These are phyloP conservation scores for Xiphophorus hellerii DNA, from an alignment of 2,113 vertebrate species.

Conservation along the genomic window DNA sequence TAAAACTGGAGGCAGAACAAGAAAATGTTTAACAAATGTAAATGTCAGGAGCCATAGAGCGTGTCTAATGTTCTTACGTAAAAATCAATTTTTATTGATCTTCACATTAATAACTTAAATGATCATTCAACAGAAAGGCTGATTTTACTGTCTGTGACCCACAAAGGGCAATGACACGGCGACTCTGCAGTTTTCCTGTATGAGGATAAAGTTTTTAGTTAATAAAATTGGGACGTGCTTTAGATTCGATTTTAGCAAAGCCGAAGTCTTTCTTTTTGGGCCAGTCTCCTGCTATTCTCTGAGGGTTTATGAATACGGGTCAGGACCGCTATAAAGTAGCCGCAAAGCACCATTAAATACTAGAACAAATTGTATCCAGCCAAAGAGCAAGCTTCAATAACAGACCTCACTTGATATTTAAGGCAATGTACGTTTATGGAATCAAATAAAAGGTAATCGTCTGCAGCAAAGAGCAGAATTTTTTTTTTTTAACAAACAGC, in stretches of 20 bases:
- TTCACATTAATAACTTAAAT: not conserved
- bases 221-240: not conserved
- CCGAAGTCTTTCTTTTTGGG: not conserved
- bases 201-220: not conserved
- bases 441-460: constrained; percentile 13
- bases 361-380: constrained; percentile 46
- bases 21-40: not conserved
- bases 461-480: constrained; percentile 10
- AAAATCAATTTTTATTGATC: not conserved
- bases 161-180: not conserved
- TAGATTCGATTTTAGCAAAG: not conserved
- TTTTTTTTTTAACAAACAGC: constrained; percentile 8
- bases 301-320: constrained; percentile 42
- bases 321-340: constrained; percentile 48
- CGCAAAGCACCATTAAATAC: constrained; percentile 64
- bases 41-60: not conserved
- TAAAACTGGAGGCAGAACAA: not conserved
- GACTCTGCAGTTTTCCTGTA: not conserved
- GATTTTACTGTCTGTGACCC: not conserved
- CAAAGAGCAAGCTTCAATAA: constrained; percentile 54
- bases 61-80: not conserved
- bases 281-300: constrained; percentile 6
- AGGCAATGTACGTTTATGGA: constrained; percentile 75
- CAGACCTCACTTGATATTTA: constrained; percentile 73
- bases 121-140: not conserved